These are phyloP conservation scores for Slavum lentiscoides DNA, from an alignment of 2,888 invertebrate genomes.

Conservation along the genomic window DNA sequence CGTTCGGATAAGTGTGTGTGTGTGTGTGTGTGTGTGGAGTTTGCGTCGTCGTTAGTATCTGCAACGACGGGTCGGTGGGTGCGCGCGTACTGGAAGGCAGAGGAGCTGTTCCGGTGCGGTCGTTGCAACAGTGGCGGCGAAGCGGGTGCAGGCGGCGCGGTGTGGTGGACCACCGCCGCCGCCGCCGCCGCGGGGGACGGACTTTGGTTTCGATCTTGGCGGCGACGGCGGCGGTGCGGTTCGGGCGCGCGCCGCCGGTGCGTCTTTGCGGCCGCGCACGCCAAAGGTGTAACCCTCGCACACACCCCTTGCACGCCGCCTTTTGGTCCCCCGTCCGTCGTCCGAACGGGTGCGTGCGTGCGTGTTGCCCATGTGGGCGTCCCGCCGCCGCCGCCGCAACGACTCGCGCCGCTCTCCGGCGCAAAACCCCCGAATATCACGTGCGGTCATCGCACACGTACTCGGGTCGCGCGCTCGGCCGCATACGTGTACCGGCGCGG, in stretches of 20 bases:
- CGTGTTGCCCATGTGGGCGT: constrained; percentile 44
- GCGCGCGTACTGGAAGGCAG: not conserved
- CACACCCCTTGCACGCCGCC: not conserved
- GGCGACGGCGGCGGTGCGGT: constrained; percentile 23
- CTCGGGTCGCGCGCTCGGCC: constrained; percentile 40
- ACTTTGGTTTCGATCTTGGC: constrained; percentile 50
- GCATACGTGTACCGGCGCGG: constrained; percentile 6
- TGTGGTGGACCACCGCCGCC: too few relatives aligned
- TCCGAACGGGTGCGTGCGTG: constrained; percentile 11
- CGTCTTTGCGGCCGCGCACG: constrained; percentile 53
- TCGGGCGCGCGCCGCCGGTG: constrained; percentile 22
- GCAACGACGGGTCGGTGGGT: not conserved
- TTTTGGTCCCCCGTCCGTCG: not conserved
- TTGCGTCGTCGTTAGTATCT: constrained; percentile 36
- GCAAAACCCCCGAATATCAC: constrained; percentile 47
- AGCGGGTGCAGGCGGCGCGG: not conserved
- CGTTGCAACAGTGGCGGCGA: not conserved
- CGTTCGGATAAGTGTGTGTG: not conserved
- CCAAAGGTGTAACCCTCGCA: constrained; percentile 50
- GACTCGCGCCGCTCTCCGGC: not conserved
- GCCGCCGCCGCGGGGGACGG: constrained; percentile 41
- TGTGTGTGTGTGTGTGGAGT: not conserved
- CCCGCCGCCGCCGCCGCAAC: constrained; percentile 9
- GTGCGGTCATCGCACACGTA: constrained; percentile 41
- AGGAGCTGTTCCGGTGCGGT: constrained; percentile 1